Evolutionary conservation across 1,140 invertebrate species (phyloP), one percentile per base, ranked within the genome.

Genomic region (Musca vetustissima): DNA sequence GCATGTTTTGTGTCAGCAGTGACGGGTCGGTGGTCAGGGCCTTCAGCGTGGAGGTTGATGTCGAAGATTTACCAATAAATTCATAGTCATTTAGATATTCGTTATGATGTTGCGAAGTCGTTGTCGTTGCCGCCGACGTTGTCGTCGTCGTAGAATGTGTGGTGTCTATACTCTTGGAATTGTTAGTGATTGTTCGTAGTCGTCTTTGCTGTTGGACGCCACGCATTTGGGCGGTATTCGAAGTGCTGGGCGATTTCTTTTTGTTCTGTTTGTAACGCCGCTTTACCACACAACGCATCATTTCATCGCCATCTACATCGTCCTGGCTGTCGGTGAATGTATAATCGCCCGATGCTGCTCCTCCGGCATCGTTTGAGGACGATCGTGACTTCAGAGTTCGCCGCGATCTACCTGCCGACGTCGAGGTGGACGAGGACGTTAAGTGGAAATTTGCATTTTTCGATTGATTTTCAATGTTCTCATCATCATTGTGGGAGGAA

Each of bases 211-310:
- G 78, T 61, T 80, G 78, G 43, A 57, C 28, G 19, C 36, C 28
- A 22, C 74, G 65, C 32, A 64, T 71, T 66, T 71, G 70, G 32
- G 47, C 64, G 68, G 52, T 71, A 36, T 61, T 61, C 61, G 17
- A 65, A 8, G 73, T 57, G 36, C 36, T 43, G 21, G 71, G 21
- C 15, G 75, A 72, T 49, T 80, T 80, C 73, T 80, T 80, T 53
- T 79, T 80, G 66, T 80, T 80, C 50, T 80, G 78, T 36, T 79
- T 75, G 73, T 80, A 80, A 70, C 78, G 78, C 24, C 78, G 75
- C 68, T 78, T 80, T 17, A 80, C 72, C 52, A 72, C 57, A n/a
- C 71, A 73, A 55, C 71, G 64, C 57, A 78, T 74, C 19, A 78
- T 76, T 28, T 80, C 78, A 25, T 80, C 76, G 21, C 76, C 78